These are phyloP conservation scores for Danaus melanippus DNA, from an alignment of 1,140 invertebrate species.

Conservation along the genomic window DNA sequence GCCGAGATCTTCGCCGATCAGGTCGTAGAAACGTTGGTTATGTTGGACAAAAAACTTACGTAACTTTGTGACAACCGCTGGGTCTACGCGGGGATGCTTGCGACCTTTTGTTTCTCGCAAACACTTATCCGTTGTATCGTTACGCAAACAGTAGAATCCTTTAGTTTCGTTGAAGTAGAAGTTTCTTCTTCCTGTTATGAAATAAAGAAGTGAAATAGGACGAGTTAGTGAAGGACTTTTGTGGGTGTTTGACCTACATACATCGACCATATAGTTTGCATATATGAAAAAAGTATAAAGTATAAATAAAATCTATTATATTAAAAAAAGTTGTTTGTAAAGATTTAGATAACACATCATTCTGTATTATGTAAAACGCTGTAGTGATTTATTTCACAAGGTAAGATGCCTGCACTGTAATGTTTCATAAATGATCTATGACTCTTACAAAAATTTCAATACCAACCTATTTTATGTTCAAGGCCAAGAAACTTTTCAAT, in stretches of 20 bases:
- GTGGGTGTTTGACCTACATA: background rate
- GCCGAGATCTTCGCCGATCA: constrained; percentile 92
- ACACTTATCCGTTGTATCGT: constrained; percentile 90
- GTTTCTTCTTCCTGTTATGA: constrained; percentile 83
- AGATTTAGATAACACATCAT: too few species aligned
- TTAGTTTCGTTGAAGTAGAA: constrained; percentile 98
- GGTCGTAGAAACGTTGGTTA: constrained; percentile 95
- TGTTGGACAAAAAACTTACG: constrained; percentile 94
- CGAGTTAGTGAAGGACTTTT: background rate
- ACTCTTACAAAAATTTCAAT: too few species aligned
- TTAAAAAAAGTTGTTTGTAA: too few species aligned
- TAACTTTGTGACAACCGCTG: constrained; percentile 87
- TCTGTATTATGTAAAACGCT: too few species aligned
- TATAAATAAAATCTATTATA: too few species aligned
- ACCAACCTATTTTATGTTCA: constrained; percentile 71
- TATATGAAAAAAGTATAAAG: too few species aligned
- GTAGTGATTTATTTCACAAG: too few species aligned
- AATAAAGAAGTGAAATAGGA: constrained; percentile 14
- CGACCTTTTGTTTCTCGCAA: constrained; percentile 95
- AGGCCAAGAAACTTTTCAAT: constrained; percentile 92
- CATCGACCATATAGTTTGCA: background rate
- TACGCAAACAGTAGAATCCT: constrained; percentile 95
- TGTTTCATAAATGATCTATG: too few species aligned
- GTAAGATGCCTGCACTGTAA: too few species aligned
- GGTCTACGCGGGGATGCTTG: constrained; percentile 90